These are phyloP conservation scores for Gastrophryne carolinensis DNA, from an alignment of 2,797 vertebrate species.

Conservation along the genomic window DNA sequence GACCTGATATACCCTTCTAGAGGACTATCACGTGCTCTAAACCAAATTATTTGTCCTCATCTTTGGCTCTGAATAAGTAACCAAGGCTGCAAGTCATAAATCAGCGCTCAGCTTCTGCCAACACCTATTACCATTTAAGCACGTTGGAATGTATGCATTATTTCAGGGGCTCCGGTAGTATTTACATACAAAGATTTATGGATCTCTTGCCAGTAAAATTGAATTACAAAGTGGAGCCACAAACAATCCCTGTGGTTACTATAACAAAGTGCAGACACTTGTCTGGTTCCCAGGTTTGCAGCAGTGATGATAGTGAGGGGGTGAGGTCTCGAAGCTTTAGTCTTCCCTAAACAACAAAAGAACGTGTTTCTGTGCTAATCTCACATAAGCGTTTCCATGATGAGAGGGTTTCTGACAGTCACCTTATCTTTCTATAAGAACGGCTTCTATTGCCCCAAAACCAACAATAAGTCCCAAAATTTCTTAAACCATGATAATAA, in stretches of 20 bases:
- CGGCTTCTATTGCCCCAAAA: too few species aligned
- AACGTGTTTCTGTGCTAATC: background rate
- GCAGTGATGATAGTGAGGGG: background rate
- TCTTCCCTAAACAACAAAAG: background rate
- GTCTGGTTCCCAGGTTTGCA: slow-evolving; percentile 16
- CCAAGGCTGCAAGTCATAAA: slow-evolving; percentile 23
- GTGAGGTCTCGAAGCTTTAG: background rate
- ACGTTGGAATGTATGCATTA: slow-evolving; percentile 51
- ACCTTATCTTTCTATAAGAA: too few species aligned
- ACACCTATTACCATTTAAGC: slow-evolving; percentile 47
- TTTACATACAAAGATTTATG: slow-evolving; percentile 50
- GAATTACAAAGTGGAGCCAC: slow-evolving; percentile 31
- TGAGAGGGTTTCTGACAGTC: too few species aligned
- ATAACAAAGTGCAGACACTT: slow-evolving; percentile 41
- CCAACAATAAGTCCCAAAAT: too few species aligned
- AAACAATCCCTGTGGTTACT: slow-evolving; percentile 38
- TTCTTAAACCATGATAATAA: too few species aligned
- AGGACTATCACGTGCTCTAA: background rate
- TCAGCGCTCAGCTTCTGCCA: slow-evolving; percentile 37
- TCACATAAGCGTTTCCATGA: too few species aligned
- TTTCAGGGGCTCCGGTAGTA: slow-evolving; percentile 38
- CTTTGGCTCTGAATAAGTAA: slow-evolving; percentile 21
- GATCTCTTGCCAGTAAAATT: slow-evolving; percentile 20
- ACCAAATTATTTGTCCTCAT: slow-evolving; percentile 18
- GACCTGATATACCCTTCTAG: slow-evolving; percentile 41